These are phyloP conservation scores for Leptobrachium leishanense DNA, from an alignment of 2,113 vertebrate genomes.

Conservation along the genomic window DNA sequence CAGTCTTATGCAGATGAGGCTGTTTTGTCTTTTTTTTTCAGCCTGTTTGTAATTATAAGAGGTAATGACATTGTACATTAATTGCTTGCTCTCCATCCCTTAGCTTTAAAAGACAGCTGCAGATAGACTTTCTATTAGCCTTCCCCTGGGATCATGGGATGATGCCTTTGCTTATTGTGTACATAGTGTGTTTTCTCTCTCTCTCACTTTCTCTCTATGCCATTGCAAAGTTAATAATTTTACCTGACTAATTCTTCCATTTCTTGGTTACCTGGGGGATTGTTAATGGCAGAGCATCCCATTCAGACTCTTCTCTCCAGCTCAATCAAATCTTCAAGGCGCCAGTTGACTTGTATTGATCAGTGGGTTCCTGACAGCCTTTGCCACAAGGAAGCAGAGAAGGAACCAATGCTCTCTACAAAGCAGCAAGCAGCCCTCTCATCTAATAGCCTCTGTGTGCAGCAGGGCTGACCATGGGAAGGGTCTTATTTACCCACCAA, in stretches of 20 bases:
- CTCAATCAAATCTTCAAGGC: slow-evolving; percentile 66
- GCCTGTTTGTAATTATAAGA: slow-evolving; percentile 49
- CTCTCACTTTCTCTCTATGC: slow-evolving; percentile 35
- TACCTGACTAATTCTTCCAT: slow-evolving; percentile 67
- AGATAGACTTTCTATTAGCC: slow-evolving; percentile 59
- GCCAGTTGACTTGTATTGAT: slow-evolving; percentile 69
- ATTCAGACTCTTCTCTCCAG: slow-evolving; percentile 63
- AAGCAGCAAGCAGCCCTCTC: slow-evolving; percentile 48
- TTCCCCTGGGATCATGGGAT: slow-evolving; percentile 49
- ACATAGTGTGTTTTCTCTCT: slow-evolving; percentile 48
- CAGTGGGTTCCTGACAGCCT: slow-evolving; percentile 63
- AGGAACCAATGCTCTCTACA: slow-evolving; percentile 53
- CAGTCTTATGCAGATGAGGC: background rate
- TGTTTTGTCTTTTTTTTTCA: slow-evolving; percentile 27
- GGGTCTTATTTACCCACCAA: slow-evolving; percentile 24
- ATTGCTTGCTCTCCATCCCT: slow-evolving; percentile 51
- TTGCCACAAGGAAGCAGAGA: slow-evolving; percentile 64
- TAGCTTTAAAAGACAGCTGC: slow-evolving; percentile 54
- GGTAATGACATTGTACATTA: slow-evolving; percentile 50
- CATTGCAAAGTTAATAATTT: slow-evolving; percentile 61
- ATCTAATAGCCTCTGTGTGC: slow-evolving; percentile 55
- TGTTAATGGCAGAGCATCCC: slow-evolving; percentile 65
- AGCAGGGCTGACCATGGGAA: slow-evolving; percentile 36
- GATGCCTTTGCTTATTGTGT: slow-evolving; percentile 49
- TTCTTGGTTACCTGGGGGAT: slow-evolving; percentile 67